Evolutionary conservation across 2,888 invertebrate species (phyloP).

Genomic region (Metallyticus violacea): DNA sequence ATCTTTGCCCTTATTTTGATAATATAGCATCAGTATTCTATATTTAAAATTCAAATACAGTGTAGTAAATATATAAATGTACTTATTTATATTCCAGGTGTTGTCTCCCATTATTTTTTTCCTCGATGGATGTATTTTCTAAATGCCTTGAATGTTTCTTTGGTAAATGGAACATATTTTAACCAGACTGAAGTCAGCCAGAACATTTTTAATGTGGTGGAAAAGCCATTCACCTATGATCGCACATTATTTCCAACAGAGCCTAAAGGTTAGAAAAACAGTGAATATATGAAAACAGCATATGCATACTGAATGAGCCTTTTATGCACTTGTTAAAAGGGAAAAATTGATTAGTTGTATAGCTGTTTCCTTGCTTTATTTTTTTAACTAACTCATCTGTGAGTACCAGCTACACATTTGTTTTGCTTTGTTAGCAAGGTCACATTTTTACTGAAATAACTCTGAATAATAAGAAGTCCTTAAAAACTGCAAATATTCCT

Average conservation of each 20-base stretch:
- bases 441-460: too few relatives aligned
- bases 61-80: neutral
- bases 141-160: constrained; percentile 54
- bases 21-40: too few relatives aligned
- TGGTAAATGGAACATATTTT: constrained; percentile 54
- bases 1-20: too few relatives aligned
- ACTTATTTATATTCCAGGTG: constrained; percentile 46
- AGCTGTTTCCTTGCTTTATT: too few relatives aligned
- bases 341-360: too few relatives aligned
- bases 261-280: constrained; percentile 35
- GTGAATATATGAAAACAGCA: neutral
- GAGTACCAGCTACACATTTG: too few relatives aligned
- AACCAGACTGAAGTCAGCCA: constrained; percentile 57
- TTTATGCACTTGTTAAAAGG: too few relatives aligned
- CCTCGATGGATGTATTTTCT: constrained; percentile 77
- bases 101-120: constrained; percentile 64
- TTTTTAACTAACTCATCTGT: too few relatives aligned
- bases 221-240: constrained; percentile 60
- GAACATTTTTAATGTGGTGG: constrained; percentile 58
- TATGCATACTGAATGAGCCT: too few relatives aligned
- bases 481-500: too few relatives aligned
- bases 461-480: too few relatives aligned
- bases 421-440: too few relatives aligned
- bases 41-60: neutral
- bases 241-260: constrained; percentile 33